phyloP scores from a whole-genome alignment of 2,113 vertebrate genomes.

The Antechinus flavipes region DNA sequence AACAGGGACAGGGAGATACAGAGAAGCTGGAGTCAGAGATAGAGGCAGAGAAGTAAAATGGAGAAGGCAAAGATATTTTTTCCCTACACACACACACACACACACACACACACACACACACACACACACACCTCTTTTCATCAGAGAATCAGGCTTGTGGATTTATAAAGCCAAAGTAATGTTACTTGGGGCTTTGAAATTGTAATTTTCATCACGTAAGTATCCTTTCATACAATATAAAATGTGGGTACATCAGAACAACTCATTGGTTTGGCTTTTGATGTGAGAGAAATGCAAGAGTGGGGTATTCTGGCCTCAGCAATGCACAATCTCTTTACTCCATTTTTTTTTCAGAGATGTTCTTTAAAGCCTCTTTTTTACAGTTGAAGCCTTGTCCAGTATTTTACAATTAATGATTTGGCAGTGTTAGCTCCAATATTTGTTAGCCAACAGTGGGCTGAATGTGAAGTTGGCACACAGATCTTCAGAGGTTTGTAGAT shows the following conservation, averaged over 20 bases:
- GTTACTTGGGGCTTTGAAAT: constrained; percentile 2
- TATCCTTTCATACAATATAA: neutral
- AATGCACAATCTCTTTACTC: constrained; percentile 23
- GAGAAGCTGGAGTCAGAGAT: neutral
- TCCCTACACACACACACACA: neutral
- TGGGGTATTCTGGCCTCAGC: constrained; percentile 30
- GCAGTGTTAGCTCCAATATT: constrained; percentile 55
- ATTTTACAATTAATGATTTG: constrained; percentile 68
- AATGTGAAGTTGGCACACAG: constrained; percentile 21
- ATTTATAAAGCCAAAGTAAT: neutral
- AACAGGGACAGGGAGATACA: neutral
- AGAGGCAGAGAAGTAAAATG: neutral
- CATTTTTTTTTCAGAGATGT: constrained; percentile 61
- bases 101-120: neutral
- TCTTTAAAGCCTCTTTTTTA: constrained; percentile 69
- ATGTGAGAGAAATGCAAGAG: neutral
- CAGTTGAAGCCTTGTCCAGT: constrained; percentile 51
- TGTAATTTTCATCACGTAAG: neutral
- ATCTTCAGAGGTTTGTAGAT: constrained; percentile 43
- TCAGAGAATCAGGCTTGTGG: neutral
- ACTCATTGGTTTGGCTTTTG: constrained; percentile 41
- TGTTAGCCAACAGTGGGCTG: constrained; percentile 44
- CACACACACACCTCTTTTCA: neutral
- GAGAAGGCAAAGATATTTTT: neutral
- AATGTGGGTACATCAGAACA: constrained; percentile 36